Evolutionary conservation across 2,888 invertebrate genomes (phyloP).

Genomic region (Steinernema hermaphroditum): DNA sequence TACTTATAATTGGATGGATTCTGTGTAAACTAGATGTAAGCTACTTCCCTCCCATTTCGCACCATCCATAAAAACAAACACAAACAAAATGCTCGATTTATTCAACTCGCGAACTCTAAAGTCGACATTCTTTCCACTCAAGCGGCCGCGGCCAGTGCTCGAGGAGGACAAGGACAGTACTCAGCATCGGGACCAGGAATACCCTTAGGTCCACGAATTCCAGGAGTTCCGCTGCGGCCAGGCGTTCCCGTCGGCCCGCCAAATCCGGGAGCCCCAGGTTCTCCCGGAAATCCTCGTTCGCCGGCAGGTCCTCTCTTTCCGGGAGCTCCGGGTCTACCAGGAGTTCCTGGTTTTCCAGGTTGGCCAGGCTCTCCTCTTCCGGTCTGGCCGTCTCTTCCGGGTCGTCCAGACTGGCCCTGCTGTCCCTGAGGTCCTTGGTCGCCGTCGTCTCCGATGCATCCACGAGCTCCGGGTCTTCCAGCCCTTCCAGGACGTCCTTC

Average conservation of each 20-base stretch:
- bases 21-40: too few relatives aligned
- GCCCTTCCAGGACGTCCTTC: conserved; percentile 9
- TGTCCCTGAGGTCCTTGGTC: conserved; percentile 4
- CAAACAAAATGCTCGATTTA: too few relatives aligned
- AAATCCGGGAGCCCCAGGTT: background rate
- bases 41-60: too few relatives aligned
- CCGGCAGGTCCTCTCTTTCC: background rate
- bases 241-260: background rate
- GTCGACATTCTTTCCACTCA: background rate
- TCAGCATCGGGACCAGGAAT: conserved; percentile 31
- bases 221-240: conserved; percentile 32
- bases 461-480: background rate
- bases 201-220: conserved; percentile 22
- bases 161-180: conserved; percentile 34
- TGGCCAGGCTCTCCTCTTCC: background rate
- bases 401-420: background rate
- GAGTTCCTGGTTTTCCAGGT: background rate
- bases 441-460: background rate
- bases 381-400: conserved; percentile 2
- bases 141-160: conserved; percentile 4
- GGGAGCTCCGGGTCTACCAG: background rate
- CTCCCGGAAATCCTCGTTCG: background rate
- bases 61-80: too few relatives aligned
- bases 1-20: too few relatives aligned
- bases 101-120: too few relatives aligned